phyloP scores from a whole-genome alignment of 1,140 invertebrate genomes.

The Phortica variegata region DNA sequence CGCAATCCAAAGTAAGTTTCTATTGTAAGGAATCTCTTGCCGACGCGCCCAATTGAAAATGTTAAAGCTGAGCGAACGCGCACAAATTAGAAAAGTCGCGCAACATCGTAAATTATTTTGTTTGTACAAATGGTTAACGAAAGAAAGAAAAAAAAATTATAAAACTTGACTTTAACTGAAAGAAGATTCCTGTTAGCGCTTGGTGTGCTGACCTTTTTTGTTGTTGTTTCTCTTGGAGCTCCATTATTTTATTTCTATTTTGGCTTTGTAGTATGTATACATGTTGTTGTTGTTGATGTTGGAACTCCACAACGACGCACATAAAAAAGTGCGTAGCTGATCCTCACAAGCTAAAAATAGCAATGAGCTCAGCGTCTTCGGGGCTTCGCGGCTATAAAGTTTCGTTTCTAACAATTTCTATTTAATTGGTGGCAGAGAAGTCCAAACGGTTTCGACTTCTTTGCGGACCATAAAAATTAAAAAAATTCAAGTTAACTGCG shows the following conservation, averaged over 20 bases:
- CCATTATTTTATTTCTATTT: neutral
- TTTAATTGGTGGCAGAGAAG: no score
- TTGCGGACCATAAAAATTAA: conserved; percentile 10
- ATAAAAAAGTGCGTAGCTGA: conserved; percentile 17
- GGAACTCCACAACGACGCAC: conserved; percentile 33
- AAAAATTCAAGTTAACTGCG: conserved; percentile 35
- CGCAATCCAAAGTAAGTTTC: no score
- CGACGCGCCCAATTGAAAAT: no score
- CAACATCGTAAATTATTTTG: conserved; percentile 46
- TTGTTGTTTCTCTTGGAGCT: conserved; percentile 9
- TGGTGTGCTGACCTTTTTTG: conserved; percentile 39
- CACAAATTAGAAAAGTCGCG: conserved; percentile 9
- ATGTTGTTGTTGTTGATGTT: conserved; percentile 20
- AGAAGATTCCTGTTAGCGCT: conserved; percentile 2
- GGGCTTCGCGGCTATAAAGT: conserved; percentile 47
- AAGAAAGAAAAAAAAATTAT: conserved; percentile 3
- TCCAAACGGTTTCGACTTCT: no score
- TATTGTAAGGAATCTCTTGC: no score
- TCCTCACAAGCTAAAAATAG: conserved; percentile 36
- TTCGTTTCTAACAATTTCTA: conserved; percentile 28
- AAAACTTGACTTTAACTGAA: neutral
- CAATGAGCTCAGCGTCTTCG: conserved; percentile 39
- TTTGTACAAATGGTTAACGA: conserved; percentile 50
- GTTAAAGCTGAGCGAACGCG: conserved; percentile 24
- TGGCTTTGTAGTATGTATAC: neutral